These are phyloP conservation scores for Silurus aristotelis DNA, from an alignment of 2,797 vertebrate species.

Conservation along the genomic window DNA sequence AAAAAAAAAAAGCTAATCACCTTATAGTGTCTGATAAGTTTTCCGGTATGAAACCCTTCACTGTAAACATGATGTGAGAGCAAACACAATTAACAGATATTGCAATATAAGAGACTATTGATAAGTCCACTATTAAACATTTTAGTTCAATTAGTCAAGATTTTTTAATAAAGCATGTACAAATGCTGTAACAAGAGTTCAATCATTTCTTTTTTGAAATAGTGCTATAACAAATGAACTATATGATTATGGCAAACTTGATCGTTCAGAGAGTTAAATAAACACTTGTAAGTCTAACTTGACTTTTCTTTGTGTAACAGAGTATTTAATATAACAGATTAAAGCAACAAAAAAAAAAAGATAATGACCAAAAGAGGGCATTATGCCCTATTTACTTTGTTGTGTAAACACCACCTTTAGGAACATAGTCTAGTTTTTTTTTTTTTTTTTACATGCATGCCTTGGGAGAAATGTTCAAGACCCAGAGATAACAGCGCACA, in stretches of 20 bases:
- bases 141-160: not conserved
- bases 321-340: not conserved
- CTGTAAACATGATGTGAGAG: conserved; percentile 36
- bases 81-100: not conserved
- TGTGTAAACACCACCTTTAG: conserved; percentile 21
- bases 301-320: not conserved
- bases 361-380: not conserved
- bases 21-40: not conserved
- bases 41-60: not conserved
- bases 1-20: not conserved
- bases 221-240: not conserved
- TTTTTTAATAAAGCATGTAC: not conserved
- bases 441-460: not conserved
- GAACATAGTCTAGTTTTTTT: not conserved
- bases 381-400: not conserved
- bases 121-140: not conserved
- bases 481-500: not conserved
- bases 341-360: not conserved
- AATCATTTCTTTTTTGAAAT: not conserved
- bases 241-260: not conserved
- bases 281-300: not conserved
- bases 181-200: not conserved
- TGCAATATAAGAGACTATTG: not conserved
- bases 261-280: not conserved
- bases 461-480: not conserved